A percentile compares a stretch with the other conserved stretches of the same genome.
phyloP scores from a whole-genome alignment of 2,113 vertebrate genomes.

The Oryzias celebensis region DNA sequence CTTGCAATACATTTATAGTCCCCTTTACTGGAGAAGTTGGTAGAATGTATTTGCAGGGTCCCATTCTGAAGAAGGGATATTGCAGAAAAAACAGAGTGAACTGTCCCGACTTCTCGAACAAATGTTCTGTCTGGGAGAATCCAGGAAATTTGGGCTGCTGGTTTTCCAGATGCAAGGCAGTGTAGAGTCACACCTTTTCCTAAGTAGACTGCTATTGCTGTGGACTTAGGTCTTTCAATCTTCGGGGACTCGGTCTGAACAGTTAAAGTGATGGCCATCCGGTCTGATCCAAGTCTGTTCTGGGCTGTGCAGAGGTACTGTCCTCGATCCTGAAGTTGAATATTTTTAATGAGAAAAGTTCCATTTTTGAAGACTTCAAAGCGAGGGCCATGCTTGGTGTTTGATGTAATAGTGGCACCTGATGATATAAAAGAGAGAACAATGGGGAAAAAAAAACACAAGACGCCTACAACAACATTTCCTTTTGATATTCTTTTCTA shows the following conservation, averaged over 20 bases:
- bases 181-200: conserved; percentile 67
- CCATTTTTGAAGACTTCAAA: conserved; percentile 81
- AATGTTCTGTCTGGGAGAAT: conserved; percentile 79
- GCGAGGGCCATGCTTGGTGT: conserved; percentile 72
- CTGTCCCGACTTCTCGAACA: conserved; percentile 60
- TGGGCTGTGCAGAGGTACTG: conserved; percentile 80
- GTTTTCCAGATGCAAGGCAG: conserved; percentile 75
- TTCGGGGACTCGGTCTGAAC: conserved; percentile 75
- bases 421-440: conserved; percentile 6
- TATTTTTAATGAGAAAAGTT: conserved; percentile 77
- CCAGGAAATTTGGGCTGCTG: conserved; percentile 78
- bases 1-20: conserved; percentile 82
- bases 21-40: conserved; percentile 78
- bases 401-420: conserved; percentile 79
- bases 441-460: not conserved
- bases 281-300: conserved; percentile 76
- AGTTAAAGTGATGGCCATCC: conserved; percentile 73
- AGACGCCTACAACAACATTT: not conserved
- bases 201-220: conserved; percentile 68
- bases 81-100: conserved; percentile 36
- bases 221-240: conserved; percentile 57
- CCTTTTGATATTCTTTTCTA: not conserved
- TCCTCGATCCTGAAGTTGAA: conserved; percentile 80
- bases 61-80: conserved; percentile 75
- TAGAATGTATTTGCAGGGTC: conserved; percentile 71